Base-by-base conservation (phyloP, 2,888 invertebrate species). In the Pachymerium ferrugineum region DNA sequence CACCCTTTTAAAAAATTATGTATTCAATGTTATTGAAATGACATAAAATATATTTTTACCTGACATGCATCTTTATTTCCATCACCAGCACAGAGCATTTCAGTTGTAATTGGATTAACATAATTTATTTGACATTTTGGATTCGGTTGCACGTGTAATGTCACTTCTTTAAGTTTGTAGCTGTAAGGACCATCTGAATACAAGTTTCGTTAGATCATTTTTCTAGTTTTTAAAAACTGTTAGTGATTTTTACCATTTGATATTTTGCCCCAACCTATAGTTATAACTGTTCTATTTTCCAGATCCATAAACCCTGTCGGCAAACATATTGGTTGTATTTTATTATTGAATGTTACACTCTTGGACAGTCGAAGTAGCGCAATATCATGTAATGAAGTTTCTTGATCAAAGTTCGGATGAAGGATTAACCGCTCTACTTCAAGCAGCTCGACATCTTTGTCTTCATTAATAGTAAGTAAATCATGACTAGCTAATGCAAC, bases 41-140 rank as follows among this genome's bases (percentile, higher is more conserved):
- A 5, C 14, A 35, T 38, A n/a, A 70, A 31, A 16, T 14, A 16
- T 28, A 10, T 12, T 47, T 47, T 16, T 33, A 73, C 73, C 35
- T 73, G 73, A 68, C 73, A 73, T 5, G 73, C 0, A 35, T 73
- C 73, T 68, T 35, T 62, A 19, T 30, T 68, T 33, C 73, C 73
- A 73, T 73, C 67, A 1, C 73, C 73, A 12, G 73, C 73, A 68
- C 73, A 73, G 22, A 73, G 8, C 73, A 73, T 73, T 33, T 31
- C 33, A 12, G 19, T 25, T 4, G 73, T 73, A 6, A 73, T 73
- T 31, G 33, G 67, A 14, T 31, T 68, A 16, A 35, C 28, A 35
- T 73, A 73, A 28, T 28, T 31, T 28, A 3, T 12, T 25, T 73
- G 73, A 68, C 73, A 73, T 19, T 19, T n/a, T 22, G 29, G 12